phyloP scores from a whole-genome alignment of 2,888 invertebrate species.

The Scaptomyza cyrtandrae region DNA sequence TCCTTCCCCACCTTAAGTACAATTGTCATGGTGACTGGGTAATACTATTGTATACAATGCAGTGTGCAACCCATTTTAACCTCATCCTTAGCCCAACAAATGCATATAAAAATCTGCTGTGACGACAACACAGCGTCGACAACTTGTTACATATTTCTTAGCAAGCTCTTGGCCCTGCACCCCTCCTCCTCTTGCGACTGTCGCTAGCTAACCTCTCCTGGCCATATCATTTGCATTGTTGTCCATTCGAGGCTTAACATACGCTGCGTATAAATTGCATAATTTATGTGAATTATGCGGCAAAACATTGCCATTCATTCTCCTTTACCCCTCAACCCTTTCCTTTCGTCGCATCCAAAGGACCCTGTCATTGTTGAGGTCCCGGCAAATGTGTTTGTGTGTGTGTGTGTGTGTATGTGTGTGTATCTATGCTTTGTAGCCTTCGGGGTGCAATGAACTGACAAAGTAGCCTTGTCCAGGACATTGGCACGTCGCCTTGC shows the following conservation, averaged over 20 bases:
- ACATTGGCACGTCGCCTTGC: constrained; percentile 68
- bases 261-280: constrained; percentile 80
- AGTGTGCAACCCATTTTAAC: constrained; percentile 41
- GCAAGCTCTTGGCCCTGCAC: constrained; percentile 36
- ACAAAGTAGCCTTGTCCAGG: constrained; percentile 75
- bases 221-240: constrained; percentile 49
- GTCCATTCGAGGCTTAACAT: constrained; percentile 73
- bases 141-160: constrained; percentile 70
- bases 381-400: constrained; percentile 4
- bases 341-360: constrained; percentile 10
- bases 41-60: constrained; percentile 48
- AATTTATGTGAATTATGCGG: constrained; percentile 81
- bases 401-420: constrained; percentile 11
- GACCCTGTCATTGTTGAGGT: constrained; percentile 39
- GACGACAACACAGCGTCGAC: constrained; percentile 42
- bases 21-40: constrained; percentile 63
- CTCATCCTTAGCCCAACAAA: constrained; percentile 23
- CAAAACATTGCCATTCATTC: constrained; percentile 57
- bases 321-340: neutral
- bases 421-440: constrained; percentile 37
- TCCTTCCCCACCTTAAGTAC: constrained; percentile 5
- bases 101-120: constrained; percentile 56
- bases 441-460: constrained; percentile 77
- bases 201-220: neutral
- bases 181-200: neutral